A percentile compares a stretch with the other conserved stretches of the same genome.
phyloP scores from a whole-genome alignment of 2,888 invertebrate genomes.

The Mechanitis messenoides region DNA sequence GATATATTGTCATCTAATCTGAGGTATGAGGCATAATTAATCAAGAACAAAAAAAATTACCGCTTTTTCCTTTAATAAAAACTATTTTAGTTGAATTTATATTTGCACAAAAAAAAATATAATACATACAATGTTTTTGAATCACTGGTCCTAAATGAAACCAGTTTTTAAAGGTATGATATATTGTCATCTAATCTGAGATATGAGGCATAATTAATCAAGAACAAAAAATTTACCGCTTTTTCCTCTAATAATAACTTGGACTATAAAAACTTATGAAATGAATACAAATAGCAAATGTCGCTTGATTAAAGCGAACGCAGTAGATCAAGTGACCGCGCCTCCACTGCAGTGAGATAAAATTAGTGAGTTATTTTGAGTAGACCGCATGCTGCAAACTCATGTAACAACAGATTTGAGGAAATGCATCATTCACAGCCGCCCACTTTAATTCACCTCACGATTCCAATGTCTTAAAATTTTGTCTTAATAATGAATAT shows the following conservation, averaged over 20 bases:
- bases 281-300: constrained; percentile 13
- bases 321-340: constrained; percentile 33
- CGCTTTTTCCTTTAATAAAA: no score
- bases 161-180: no score
- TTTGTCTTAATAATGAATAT: constrained; percentile 13
- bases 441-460: constrained; percentile 38
- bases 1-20: no score
- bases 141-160: no score
- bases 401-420: constrained; percentile 54
- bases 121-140: no score
- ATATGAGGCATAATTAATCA: no score
- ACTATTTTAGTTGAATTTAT: no score
- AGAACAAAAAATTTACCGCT: no score
- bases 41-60: no score
- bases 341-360: constrained; percentile 45
- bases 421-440: constrained; percentile 55
- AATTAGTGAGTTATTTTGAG: constrained; percentile 56
- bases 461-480: constrained; percentile 43
- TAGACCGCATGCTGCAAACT: constrained; percentile 43
- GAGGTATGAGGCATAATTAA: no score
- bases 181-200: no score
- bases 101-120: no score
- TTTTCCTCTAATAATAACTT: neutral
- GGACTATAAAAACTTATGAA: neutral
- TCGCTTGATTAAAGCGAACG: constrained; percentile 33